Base-by-base conservation (phyloP, 2,797 vertebrate genomes). In the Moxostoma hubbsi region DNA sequence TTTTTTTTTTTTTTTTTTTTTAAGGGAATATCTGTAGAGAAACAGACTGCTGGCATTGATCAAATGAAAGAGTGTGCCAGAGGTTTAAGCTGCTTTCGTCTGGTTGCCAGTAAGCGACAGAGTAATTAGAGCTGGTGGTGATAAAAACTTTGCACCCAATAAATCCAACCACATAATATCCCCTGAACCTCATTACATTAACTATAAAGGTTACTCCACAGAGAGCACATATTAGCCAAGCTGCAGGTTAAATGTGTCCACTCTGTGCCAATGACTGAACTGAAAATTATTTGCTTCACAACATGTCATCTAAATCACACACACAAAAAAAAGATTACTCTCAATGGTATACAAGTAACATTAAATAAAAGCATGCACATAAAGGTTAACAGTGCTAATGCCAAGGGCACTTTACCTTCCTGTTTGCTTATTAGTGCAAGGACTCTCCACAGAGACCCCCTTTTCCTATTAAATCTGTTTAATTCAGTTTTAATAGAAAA, bases 1-100 rank as follows among this genome's bases (percentile, higher is more conserved):
- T 68, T 46, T 16, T 63, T 72, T 79, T 69, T 13, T 68, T 68
- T 46, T 7, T 15, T 8, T 75, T 68, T 66, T 79, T 49, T 10
- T 16, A 57, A 49, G 61, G 16, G 65, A 72, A 72, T 65, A 72
- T 79, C 55, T 66, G 63, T 67, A 15, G 54, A 67, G 54, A 76
- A 76, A 77, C 75, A 15, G 68, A 59, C 12, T 43, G 77, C 68
- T 79, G 77, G 68, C 61, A 13, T 49, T 57, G 68, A 72, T 79
- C 64, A 79, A 79, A 46, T 47, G 68, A 53, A 54, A 64, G 68
- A 12, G 50, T 4, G 4, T 47, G 36, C 67, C 59, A 64, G 68
- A 51, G 77, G 77, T 79, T 79, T 71, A 65, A 57, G 6, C 13
- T 7, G 43, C 51, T 49, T 72, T 72, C 50, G 6, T 71, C 51